phyloP scores from a whole-genome alignment of 2,797 vertebrate species.

The Glossophaga mutica region DNA sequence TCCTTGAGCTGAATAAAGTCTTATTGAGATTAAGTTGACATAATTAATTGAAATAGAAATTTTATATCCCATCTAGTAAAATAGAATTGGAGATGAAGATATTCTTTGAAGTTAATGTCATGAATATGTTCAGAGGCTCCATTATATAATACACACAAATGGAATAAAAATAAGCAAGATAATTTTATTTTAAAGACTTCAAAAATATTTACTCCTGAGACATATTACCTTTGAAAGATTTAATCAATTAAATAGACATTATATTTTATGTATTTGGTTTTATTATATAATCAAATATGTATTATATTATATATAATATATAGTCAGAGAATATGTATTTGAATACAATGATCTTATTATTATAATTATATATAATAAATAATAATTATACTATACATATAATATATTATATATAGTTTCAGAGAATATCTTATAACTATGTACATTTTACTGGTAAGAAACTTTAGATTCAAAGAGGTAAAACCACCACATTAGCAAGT shows the following conservation, averaged over 20 bases:
- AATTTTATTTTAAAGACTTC: constrained; percentile 46
- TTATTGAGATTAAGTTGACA: constrained; percentile 56
- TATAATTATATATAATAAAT: too few relatives aligned
- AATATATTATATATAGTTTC: background rate
- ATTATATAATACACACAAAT: constrained; percentile 20
- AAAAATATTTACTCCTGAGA: constrained; percentile 38
- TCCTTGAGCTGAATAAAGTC: constrained; percentile 47
- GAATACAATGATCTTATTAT: too few relatives aligned
- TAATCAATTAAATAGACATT: background rate
- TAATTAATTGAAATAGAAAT: constrained; percentile 54
- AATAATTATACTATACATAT: too few relatives aligned
- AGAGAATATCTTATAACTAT: background rate
- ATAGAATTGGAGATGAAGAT: background rate
- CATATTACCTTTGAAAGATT: background rate
- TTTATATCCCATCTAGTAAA: constrained; percentile 33
- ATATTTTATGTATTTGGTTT: background rate
- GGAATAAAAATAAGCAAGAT: constrained; percentile 21
- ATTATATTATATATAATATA: too few relatives aligned
- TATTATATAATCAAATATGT: too few relatives aligned
- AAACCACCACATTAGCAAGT: background rate
- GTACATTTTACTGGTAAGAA: background rate
- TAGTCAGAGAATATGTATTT: too few relatives aligned
- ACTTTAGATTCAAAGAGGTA: background rate
- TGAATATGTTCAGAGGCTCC: constrained; percentile 20
- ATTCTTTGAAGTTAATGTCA: constrained; percentile 56